Base-by-base conservation (phyloP, 1,140 invertebrate genomes). In the Drosophila parabipectinata region DNA sequence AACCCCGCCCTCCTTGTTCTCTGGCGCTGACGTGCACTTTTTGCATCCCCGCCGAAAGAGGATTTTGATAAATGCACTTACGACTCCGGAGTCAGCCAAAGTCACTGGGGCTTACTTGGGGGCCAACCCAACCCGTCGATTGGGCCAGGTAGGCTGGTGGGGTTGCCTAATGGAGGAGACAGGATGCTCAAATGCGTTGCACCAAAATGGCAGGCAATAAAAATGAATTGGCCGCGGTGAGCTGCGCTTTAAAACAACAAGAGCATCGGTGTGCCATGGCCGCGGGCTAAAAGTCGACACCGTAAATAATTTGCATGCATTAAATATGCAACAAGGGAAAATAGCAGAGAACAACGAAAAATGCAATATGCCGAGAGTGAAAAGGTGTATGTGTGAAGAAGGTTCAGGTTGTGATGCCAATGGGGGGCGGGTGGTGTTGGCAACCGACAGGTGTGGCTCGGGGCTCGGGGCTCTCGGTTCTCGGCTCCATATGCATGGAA, bases 271-370 rank as follows among this genome's bases (percentile, higher is more conserved):
- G 18, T 34, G 14, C 18, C 14, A 39, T 50, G 44, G 51, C 67
- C 60, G 60, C 37, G 18, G 61, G 72, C 72, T 74, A 75, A 74
- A 56, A 74, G 63, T 77, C 74, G 71, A 71, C 53, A 56, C 67
- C 72, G 72, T 85, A 77, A 85, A 84, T 85, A 84, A 84, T 85
- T 85, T 85, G 77, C 81, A 85, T 84, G 60, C 67, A 73, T 85
- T 84, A 74, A 84, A 85, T 80, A 85, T 84, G 77, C 77, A 80
- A 64, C 62, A 58, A 67, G 57, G 80, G 50, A 69, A 68, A 84
- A 85, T 60, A 81, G 67, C 47, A 52, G 21, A 54, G 72, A 56
- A 85, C 57, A 85, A 69, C 47, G 48, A n/a, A 55, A 72, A 60
- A 67, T 79, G 66, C 80, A 85, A 80, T 79, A 84, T 83, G 75